Evolutionary conservation across 2,888 invertebrate species (phyloP), one percentile per base, ranked within the genome.

Genomic region (Smittia aterrima): DNA sequence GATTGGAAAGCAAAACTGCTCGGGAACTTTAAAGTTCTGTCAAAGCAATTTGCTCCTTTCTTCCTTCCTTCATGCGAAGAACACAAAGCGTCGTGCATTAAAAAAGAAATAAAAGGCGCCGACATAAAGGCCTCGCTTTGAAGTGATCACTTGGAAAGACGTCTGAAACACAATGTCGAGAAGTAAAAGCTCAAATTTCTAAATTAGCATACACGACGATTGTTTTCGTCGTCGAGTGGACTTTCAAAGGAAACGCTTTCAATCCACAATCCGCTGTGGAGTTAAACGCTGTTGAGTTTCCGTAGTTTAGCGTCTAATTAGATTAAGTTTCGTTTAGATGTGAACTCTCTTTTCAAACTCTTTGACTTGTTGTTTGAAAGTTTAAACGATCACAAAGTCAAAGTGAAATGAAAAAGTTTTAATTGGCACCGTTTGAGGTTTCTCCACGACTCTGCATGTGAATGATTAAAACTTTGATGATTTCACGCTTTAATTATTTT

Each of bases 121-220:
- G 58, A 58, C 58, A 58, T 9, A 58, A 58, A 58, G 47, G 47
- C 58, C 58, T 47, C n/a, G 20, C n/a, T 47, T 58, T 58, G 13
- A 58, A 58, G 58, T 58, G 58, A 7, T 2, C 22, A 58, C 58
- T 58, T 58, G 58, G 27, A 64, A 27, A 3, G 22, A 64, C 24
- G 16, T 64, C 24, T 6, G 25, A 25, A 64, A 64, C 20, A 64
- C 24, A 64, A 20, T 64, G 64, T 64, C 13, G 22, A 64, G 64
- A 1, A 64, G 64, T 27, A 25, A 64, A 64, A 64, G 64, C 64
- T 64, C 64, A 27, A 64, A 64, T 27, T 64, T 27, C 64, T 27
- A 64, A 64, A 64, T 64, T 64, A 64, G 64, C 64, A 64, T 64
- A 16, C 20, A 25, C 11, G 64, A 64, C 64, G 16, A 64, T 64